Evolutionary conservation across 2,888 invertebrate genomes (phyloP), one percentile per base, ranked within the genome.

Genomic region (Sycophila texana): DNA sequence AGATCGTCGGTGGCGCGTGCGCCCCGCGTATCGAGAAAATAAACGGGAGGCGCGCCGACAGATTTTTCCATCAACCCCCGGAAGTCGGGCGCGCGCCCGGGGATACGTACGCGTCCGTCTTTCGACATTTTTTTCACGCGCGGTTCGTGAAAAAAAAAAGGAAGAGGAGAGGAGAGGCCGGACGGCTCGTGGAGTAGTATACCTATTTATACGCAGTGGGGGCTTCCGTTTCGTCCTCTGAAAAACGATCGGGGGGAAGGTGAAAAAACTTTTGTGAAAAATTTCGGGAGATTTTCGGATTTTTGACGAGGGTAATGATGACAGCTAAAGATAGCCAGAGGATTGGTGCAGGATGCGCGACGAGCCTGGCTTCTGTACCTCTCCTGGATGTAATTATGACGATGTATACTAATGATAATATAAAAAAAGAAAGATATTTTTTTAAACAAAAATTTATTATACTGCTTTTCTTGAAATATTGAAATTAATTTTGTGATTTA

Each of bases 51-150:
- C 63, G 58, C 57, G 65, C 61, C 58, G 61, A 49, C 67, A 55
- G 75, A 72, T 47, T 79, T 79, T 80, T 80, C 80, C 72, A 58
- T 72, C 76, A 73, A 68, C 67, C 76, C 66, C 76, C 80, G 80
- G 80, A 79, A 75, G 75, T 72, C 75, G 47, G n/a, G 20, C 26
- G 20, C 55, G 13, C 39, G 10, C 60, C 20, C 60, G n/a, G 10
- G 53, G 57, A 49, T 49, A 57, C 74, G 47, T 66, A n/a, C 57
- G 57, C 7, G 2, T 30, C 7, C 26, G 12, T 12, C 47, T 55
- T 55, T 49, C 20, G 68, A 39, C 30, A 26, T 72, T 75, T 72
- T 70, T 74, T 71, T 68, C 60, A 30, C 72, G 47, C 49, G 26
- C 47, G 51, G 22, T 4, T 4, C 22, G 20, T 57, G n/a, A 47